Base-by-base conservation (phyloP, 1,140 invertebrate genomes). In the Elysia chlorotica region DNA sequence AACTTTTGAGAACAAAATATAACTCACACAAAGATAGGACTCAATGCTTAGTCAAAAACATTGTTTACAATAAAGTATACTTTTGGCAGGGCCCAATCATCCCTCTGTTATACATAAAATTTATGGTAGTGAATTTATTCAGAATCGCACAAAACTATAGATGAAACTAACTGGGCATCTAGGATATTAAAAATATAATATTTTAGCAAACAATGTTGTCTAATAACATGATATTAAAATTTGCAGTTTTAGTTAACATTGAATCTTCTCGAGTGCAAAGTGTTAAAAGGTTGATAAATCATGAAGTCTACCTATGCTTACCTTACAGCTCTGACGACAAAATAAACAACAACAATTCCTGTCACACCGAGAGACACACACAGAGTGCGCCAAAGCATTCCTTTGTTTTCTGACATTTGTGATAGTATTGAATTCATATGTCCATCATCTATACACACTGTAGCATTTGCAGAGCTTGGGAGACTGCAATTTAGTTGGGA, bases 341-440 rank as follows among this genome's bases (percentile, higher is more conserved):
- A 81, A 53, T 78, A 81, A 10, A 81, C 37, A 2, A 79, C 62
- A 19, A 81, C 76, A 30, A 81, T 73, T 1, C 75, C 71, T 23
- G 80, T 81, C 2, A 81, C 71, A 17, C 71, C 78, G 30, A 81
- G 70, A 28, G 76, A 74, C 3, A 81, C 80, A 74, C 77, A 81
- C 37, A 81, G 59, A n/a, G 76, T 75, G 53, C 80, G 70, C 17
- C 78, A 30, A 56, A 81, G 72, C 80, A 81, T 81, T 0, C 65
- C 76, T 57, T 76, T 79, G 59, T 81, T 79, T 31, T 78, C 38
- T 1, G 30, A 17, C 36, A 74, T 61, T 48, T n/a, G n/a, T n/a
- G n/a, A n/a, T n/a, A n/a, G n/a, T n/a, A n/a, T n/a, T n/a, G n/a
- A n/a, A n/a, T n/a, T n/a, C n/a, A n/a, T n/a, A n/a, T n/a, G n/a